These are phyloP conservation scores for Julus scanicus DNA, from an alignment of 2,888 invertebrate species.

Conservation along the genomic window DNA sequence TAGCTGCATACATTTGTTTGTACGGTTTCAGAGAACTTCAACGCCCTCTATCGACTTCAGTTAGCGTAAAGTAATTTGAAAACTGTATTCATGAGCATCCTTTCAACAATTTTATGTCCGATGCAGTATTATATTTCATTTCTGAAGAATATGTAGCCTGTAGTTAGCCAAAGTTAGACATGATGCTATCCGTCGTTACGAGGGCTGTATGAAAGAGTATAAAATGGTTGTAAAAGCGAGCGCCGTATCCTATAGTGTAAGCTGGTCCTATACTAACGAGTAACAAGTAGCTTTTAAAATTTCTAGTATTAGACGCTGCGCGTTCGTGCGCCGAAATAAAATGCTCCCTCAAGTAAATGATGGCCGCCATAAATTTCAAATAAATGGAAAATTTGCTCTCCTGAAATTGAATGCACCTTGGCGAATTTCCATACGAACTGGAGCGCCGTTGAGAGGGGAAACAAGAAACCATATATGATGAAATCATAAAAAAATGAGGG, in stretches of 20 bases:
- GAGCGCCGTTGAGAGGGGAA: background rate
- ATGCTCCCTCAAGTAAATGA: conserved; percentile 9
- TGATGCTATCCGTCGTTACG: background rate
- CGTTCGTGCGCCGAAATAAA: background rate
- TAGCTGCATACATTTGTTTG: too few species aligned
- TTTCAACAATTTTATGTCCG: background rate
- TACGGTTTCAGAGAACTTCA: background rate
- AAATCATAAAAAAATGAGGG: background rate
- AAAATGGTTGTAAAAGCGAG: background rate
- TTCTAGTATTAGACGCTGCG: background rate
- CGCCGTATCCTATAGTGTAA: background rate
- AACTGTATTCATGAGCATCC: background rate
- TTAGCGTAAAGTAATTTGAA: background rate
- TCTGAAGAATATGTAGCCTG: background rate
- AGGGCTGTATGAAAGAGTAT: background rate
- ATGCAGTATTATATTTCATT: background rate
- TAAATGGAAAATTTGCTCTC: conserved; percentile 23
- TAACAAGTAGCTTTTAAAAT: conserved; percentile 34
- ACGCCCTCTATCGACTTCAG: background rate
- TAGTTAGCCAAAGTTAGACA: background rate
- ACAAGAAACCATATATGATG: background rate
- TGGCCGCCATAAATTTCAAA: conserved; percentile 10
- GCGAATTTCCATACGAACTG: background rate
- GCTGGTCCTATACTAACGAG: background rate
- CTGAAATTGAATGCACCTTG: conserved; percentile 16